These are phyloP conservation scores for Drosophila sechellia DNA, from an alignment of 1,140 invertebrate species.

Conservation along the genomic window DNA sequence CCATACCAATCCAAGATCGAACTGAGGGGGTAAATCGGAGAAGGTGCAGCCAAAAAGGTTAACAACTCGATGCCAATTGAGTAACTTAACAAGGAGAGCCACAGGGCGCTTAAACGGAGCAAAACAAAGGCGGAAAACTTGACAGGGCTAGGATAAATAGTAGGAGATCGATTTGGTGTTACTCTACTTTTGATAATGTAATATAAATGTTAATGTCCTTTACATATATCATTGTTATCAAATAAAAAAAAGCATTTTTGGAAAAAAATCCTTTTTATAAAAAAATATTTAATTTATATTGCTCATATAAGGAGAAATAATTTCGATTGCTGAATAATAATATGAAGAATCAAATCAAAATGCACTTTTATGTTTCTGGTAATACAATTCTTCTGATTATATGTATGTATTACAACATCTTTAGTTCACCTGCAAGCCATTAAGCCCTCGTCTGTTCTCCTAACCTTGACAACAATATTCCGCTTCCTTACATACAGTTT, in stretches of 20 bases:
- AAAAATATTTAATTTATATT: no score
- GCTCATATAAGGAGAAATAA: no score
- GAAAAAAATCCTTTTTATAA: no score
- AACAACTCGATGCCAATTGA: conserved; percentile 77
- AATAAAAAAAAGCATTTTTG: neutral
- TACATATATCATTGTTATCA: neutral
- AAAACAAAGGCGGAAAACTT: conserved; percentile 35
- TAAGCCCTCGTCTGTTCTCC: neutral
- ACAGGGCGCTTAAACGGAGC: conserved; percentile 39
- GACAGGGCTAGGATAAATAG: conserved; percentile 9
- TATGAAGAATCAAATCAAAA: no score
- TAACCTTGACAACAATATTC: conserved; percentile 16
- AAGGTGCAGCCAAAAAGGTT: conserved; percentile 67
- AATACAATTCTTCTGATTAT: no score
- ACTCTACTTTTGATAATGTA: neutral
- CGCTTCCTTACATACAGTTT: neutral
- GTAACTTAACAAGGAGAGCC: conserved; percentile 66
- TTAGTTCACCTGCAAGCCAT: neutral
- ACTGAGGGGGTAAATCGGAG: conserved; percentile 38
- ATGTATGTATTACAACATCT: neutral
- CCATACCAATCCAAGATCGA: conserved; percentile 20
- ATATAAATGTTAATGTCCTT: no score
- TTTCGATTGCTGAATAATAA: no score
- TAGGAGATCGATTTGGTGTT: neutral
- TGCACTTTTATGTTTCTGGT: no score